Percentiles rank a stretch among this genome's conserved stretches.
Conservation (phyloP, 2,797 vertebrate species). For the Vultur gryphus region DNA sequence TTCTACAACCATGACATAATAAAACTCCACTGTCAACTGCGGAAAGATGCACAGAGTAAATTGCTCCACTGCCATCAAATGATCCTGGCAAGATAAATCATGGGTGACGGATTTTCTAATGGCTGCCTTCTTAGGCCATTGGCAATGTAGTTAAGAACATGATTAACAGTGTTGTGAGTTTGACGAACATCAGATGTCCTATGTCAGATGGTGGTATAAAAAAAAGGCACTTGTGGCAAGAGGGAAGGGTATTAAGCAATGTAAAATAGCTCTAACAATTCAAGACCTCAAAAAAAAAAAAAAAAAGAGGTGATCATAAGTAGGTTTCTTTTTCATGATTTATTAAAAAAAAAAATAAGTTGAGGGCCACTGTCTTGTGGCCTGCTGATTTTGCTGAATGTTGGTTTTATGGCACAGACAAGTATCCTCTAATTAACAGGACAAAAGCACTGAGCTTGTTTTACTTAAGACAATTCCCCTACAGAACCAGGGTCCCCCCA, state of each 20-base stretch:
- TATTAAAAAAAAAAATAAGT: not conserved
- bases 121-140: not conserved
- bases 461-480: not conserved
- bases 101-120: not conserved
- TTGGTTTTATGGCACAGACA: not conserved
- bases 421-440: not conserved
- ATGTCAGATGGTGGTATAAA: not conserved
- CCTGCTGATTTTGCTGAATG: not conserved
- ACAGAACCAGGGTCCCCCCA: not conserved
- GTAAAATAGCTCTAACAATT: not conserved
- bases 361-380: not conserved
- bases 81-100: conserved; percentile 16
- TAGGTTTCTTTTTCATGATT: not conserved
- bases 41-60: conserved; percentile 19
- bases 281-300: not conserved
- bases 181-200: not conserved
- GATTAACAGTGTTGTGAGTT: not conserved
- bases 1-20: not conserved
- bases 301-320: not conserved
- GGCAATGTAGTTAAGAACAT: not conserved
- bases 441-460: not conserved
- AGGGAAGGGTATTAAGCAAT: not conserved
- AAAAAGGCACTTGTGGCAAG: not conserved
- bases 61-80: not conserved
- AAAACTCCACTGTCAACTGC: not conserved